Evolutionary conservation across 2,797 vertebrate species (phyloP), one percentile per base, ranked within the genome.

Genomic region (Schizothorax lantsangensis): DNA sequence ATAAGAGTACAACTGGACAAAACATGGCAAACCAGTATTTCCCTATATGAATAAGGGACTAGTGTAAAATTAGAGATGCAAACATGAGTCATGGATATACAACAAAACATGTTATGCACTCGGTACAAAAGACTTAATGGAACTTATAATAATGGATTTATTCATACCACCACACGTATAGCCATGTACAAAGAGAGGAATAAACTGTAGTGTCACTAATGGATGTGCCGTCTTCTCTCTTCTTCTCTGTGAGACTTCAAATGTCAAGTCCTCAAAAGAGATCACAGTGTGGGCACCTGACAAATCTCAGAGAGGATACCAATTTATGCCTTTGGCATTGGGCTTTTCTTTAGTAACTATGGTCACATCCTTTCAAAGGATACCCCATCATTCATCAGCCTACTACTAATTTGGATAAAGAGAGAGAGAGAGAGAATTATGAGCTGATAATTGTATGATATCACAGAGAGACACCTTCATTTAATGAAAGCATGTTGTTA

Each of bases 181-280:
- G 21, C 8, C 77, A 72, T 23, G 36, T 81, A 64, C 57, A 74
- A 73, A 81, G 54, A 59, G 14, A 81, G 40, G 74, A 72, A 85
- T 59, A 79, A 68, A 72, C 68, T 47, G 59, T 26, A 74, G 71
- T 86, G 79, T 33, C 85, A 81, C 79, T 86, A 86, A 81, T 86
- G 79, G 85, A 86, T 81, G 71, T 33, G 33, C 33, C 47, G 52
- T 79, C 62, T 84, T 80, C 19, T 62, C 40, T 85, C 69, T 86
- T 66, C 26, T 74, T 36, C 33, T 30, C 57, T 26, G 69, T 17
- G 43, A 64, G 68, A 86, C 79, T 75, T 86, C 84, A 86, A 86
- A 86, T 86, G 84, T 81, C 73, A 87, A 83, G 86, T 83, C 30
- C 49, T 83, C 47, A 64, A 79, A 69, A 83, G n/a, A 79, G 64